phyloP scores from a whole-genome alignment of 2,888 invertebrate species.

The Uropetala carovei region DNA sequence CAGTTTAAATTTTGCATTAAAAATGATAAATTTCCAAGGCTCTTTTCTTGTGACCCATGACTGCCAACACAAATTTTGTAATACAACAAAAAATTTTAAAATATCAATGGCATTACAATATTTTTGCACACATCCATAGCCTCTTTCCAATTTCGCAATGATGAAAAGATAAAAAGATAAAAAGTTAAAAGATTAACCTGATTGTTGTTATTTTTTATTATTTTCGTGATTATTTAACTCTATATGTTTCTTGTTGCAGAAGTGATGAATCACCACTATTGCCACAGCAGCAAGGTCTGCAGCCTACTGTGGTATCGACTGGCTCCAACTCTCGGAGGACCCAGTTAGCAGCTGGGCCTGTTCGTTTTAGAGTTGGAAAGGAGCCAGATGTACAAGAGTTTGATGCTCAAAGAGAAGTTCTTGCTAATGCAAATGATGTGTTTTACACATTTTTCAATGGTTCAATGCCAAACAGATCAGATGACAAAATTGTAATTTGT shows the following conservation, averaged over 20 bases:
- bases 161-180: not conserved
- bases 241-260: not conserved
- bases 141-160: no score
- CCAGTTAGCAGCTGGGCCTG: slow-evolving; percentile 24
- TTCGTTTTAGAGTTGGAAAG: slow-evolving; percentile 52
- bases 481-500: not conserved
- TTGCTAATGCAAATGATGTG: slow-evolving; percentile 42
- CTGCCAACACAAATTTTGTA: not conserved
- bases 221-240: not conserved
- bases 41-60: not conserved
- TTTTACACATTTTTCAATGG: slow-evolving; percentile 35
- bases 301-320: not conserved
- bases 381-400: slow-evolving; percentile 48
- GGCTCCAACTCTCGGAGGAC: slow-evolving; percentile 21
- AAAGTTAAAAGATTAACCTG: not conserved
- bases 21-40: not conserved
- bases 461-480: not conserved
- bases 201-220: not conserved
- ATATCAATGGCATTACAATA: no score
- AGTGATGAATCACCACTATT: slow-evolving; percentile 46
- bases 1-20: not conserved
- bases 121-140: no score
- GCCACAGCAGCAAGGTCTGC: slow-evolving; percentile 23
- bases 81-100: no score
- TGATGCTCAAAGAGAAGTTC: slow-evolving; percentile 31